Evolutionary conservation across 2,888 invertebrate genomes (phyloP), one percentile per base, ranked within the genome.

Genomic region (Hirtodrosophila histrioides): DNA sequence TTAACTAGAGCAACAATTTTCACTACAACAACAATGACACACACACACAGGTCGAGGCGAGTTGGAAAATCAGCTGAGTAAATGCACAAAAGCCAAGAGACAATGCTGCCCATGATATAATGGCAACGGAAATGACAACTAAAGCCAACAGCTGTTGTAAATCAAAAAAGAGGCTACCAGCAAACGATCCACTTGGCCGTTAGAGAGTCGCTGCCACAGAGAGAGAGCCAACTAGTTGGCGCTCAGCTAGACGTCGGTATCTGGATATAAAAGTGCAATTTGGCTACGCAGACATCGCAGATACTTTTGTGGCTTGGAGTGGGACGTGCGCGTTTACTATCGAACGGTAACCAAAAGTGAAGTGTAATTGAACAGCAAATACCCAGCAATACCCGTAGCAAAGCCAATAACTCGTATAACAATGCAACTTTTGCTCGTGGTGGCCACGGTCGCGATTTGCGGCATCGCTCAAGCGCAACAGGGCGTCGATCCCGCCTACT

Each of bases 401-500:
- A 27, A 5, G 6, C 9, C 58, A 75, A 54, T 62, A 58, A 49
- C 48, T 48, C 35, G 54, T 33, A 9, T 45, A 49, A 74, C 72
- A 78, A 88, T 89, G 89, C 77, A 85, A 67, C 74, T 86, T 24
- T 75, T 90, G 50, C 77, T 89, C 62, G 73, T 89, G 68, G 80
- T 87, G 63, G 87, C 88, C 80, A 81, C 90, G 49, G 77, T 90
- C 78, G 83, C 88, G 55, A 55, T 86, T 53, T 86, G 82, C 39
- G 75, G 75, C 65, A 53, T 70, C 53, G 87, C 79, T 49, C 90
- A 89, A 73, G 89, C 90, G 70, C 91, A 90, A 69, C 90, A 91
- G 79, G 88, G 88, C 74, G 89, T 92, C 74, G 92, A 92, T 87
- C 92, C 92, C 77, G 90, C 91, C 69, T 91, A 91, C 66, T 78